A percentile compares a stretch with the other conserved stretches of the same genome.
phyloP scores from a whole-genome alignment of 2,797 vertebrate genomes.

The Rhabdomys pumilio region DNA sequence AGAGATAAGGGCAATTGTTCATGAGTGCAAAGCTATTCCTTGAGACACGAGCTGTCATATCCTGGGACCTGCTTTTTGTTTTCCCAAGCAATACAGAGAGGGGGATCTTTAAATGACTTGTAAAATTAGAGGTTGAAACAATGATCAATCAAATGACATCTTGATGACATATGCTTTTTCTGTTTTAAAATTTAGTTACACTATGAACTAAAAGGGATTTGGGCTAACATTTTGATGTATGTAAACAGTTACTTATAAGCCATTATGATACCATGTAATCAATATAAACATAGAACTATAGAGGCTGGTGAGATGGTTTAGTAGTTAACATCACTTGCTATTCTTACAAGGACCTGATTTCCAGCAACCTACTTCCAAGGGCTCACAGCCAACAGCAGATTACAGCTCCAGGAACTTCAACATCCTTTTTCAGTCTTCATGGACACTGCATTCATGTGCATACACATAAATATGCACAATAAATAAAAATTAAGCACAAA shows the following conservation, averaged over 20 bases:
- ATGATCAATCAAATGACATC: neutral
- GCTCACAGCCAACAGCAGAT: neutral
- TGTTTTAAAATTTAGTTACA: constrained; percentile 6
- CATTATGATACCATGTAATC: neutral
- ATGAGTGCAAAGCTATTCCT: neutral
- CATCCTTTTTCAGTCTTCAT: neutral
- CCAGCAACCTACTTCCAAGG: neutral
- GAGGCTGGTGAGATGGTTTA: neutral
- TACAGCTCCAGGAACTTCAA: neutral
- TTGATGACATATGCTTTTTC: neutral
- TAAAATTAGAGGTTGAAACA: neutral
- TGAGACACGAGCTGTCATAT: neutral
- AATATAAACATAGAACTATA: neutral
- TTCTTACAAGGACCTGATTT: neutral
- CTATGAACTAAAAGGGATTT: neutral
- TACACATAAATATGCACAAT: neutral
- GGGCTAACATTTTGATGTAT: neutral
- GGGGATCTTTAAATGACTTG: neutral
- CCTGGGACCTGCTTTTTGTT: neutral
- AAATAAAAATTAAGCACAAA: neutral
- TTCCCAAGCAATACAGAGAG: neutral
- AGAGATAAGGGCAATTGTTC: neutral
- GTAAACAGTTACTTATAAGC: neutral
- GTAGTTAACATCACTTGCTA: neutral
- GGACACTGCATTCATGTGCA: neutral